Conservation (phyloP, 2,888 invertebrate species). For the Endomychus coccineus region DNA sequence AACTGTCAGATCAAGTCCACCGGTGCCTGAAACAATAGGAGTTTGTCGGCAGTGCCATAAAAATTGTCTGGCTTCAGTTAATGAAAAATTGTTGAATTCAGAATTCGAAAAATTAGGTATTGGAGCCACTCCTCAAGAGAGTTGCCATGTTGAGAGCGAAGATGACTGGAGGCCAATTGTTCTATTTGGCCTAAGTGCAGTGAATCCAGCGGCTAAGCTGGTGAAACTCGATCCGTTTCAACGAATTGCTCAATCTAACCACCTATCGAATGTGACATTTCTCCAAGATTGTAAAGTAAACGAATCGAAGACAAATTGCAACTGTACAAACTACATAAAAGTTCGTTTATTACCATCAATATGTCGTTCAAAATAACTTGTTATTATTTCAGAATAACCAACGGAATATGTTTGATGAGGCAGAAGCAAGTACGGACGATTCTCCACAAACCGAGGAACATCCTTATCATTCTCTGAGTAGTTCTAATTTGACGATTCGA, state of each 20-base stretch:
- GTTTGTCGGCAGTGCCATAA: constrained; percentile 74
- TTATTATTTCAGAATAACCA: too few species aligned
- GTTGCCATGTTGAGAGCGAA: constrained; percentile 22
- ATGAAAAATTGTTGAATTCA: constrained; percentile 41
- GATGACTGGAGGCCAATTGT: constrained; percentile 59
- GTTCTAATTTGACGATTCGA: constrained; percentile 46
- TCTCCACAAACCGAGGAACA: constrained; percentile 67
- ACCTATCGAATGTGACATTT: too few species aligned
- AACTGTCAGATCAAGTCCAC: constrained; percentile 69
- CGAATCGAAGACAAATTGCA: too few species aligned
- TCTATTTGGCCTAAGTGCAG: constrained; percentile 59
- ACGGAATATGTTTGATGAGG: too few species aligned
- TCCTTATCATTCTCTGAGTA: constrained; percentile 63
- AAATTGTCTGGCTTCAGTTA: constrained; percentile 59
- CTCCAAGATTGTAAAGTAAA: constrained; percentile 35
- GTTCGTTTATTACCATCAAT: too few species aligned
- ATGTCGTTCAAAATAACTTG: too few species aligned
- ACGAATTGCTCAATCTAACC: constrained; percentile 21
- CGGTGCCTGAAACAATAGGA: constrained; percentile 62
- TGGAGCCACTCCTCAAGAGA: constrained; percentile 29
- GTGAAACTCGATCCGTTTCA: constrained; percentile 51
- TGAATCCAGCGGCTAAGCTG: constrained; percentile 54
- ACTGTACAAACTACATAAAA: too few species aligned
- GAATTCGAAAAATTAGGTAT: too few species aligned
- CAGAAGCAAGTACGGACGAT: too few species aligned